Evolutionary conservation across 2,113 vertebrate genomes (phyloP).

Genomic region (Dasyornis broadbenti): DNA sequence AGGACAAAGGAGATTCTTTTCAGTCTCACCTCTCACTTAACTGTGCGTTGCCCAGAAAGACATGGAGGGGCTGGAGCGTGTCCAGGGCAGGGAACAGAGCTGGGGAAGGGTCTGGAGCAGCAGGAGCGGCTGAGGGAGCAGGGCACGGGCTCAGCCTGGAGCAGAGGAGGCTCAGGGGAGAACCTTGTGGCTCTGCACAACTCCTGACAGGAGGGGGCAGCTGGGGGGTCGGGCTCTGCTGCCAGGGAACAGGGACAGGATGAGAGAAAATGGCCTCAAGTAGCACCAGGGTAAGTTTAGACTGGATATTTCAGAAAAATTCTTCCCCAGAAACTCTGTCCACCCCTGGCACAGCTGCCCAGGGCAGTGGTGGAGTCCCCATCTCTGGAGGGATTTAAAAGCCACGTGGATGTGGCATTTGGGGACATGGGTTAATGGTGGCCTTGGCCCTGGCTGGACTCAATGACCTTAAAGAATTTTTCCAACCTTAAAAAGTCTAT

Average conservation of each 20-base stretch:
- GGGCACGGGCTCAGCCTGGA: background rate
- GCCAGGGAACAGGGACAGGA: background rate
- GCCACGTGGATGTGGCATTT: background rate
- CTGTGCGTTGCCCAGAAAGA: background rate
- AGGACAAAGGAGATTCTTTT: background rate
- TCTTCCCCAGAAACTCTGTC: background rate
- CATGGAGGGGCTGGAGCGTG: accelerated
- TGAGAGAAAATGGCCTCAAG: accelerated
- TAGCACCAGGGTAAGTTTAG: background rate
- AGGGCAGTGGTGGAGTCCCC: background rate
- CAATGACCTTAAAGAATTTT: background rate
- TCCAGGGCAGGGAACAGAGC: background rate
- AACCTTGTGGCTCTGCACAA: background rate
- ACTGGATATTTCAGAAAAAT: background rate
- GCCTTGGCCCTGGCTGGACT: background rate
- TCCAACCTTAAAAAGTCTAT: background rate
- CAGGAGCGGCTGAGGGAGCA: background rate
- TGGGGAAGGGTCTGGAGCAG: background rate
- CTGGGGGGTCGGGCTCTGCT: accelerated
- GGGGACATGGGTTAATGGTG: background rate
- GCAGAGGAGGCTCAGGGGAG: background rate
- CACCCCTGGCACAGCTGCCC: background rate
- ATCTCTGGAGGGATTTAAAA: background rate
- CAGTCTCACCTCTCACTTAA: background rate
- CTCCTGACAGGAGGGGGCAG: background rate